These are phyloP conservation scores for Netelia melanura DNA, from an alignment of 2,888 invertebrate genomes.

Conservation along the genomic window DNA sequence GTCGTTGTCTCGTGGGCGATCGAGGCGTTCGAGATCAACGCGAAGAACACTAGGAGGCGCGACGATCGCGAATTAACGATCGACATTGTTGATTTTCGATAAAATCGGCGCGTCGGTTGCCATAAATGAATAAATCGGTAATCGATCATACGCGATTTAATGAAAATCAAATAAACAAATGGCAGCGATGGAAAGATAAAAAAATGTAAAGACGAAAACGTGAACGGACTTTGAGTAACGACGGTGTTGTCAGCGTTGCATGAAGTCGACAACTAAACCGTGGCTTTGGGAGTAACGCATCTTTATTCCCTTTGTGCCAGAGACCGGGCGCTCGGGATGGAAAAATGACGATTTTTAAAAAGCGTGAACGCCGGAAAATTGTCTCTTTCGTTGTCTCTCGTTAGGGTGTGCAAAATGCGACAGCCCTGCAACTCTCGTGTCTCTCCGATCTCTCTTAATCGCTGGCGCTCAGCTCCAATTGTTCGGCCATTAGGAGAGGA, in stretches of 20 bases:
- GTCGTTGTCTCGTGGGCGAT: slow-evolving; percentile 7
- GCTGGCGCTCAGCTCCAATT: slow-evolving; percentile 75
- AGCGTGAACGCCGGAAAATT: slow-evolving; percentile 75
- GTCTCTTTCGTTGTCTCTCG: slow-evolving; percentile 35
- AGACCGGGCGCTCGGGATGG: slow-evolving; percentile 8
- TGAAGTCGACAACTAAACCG: slow-evolving; percentile 75
- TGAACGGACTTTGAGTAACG: slow-evolving; percentile 11
- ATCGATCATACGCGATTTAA: not conserved
- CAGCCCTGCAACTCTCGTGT: slow-evolving; percentile 40
- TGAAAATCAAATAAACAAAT: slow-evolving; percentile 7
- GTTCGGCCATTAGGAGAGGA: slow-evolving; percentile 66
- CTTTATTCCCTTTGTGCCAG: slow-evolving; percentile 73
- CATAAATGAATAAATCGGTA: slow-evolving; percentile 18
- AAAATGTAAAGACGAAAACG: slow-evolving; percentile 15
- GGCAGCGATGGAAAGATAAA: slow-evolving; percentile 5
- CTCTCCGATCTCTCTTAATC: slow-evolving; percentile 71
- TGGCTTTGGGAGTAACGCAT: slow-evolving; percentile 63
- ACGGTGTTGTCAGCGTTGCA: slow-evolving; percentile 68
- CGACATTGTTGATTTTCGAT: slow-evolving; percentile 48
- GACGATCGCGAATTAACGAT: slow-evolving; percentile 27
- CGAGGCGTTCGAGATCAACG: slow-evolving; percentile 17
- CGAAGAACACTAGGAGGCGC: slow-evolving; percentile 50
- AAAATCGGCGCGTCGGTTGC: slow-evolving; percentile 18
- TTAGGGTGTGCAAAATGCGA: slow-evolving; percentile 25
- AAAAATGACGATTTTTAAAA: slow-evolving; percentile 75